Evolutionary conservation across 2,113 vertebrate genomes (phyloP).

Genomic region (Calidris pygmaea): DNA sequence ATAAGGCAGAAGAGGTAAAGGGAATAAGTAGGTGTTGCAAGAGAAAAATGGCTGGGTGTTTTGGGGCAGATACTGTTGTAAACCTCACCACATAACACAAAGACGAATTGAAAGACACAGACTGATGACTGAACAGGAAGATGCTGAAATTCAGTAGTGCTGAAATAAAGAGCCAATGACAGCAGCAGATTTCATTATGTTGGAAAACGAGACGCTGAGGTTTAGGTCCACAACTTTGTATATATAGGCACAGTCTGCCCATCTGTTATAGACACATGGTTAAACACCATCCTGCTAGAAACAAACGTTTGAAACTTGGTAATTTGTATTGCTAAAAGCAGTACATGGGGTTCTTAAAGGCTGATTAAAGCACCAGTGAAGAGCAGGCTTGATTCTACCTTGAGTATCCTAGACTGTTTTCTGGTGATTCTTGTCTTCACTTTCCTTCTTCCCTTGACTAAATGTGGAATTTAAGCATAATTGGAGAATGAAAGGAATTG

Average conservation of each 20-base stretch:
- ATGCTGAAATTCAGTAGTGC: not conserved
- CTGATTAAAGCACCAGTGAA: not conserved
- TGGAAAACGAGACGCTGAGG: not conserved
- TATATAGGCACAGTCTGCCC: not conserved
- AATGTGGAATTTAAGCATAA: not conserved
- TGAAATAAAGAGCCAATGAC: not conserved
- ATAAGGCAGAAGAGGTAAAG: not conserved
- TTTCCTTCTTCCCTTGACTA: not conserved
- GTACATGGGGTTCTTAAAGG: not conserved
- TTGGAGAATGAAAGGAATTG: not conserved
- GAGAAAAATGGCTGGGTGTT: not conserved
- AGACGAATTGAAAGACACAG: not conserved
- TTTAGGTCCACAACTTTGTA: not conserved
- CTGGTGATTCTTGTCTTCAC: not conserved
- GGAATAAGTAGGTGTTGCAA: not conserved
- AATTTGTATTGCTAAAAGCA: not conserved
- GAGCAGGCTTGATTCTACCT: not conserved
- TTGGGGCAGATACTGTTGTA: not conserved
- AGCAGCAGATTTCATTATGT: not conserved
- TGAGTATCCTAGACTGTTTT: not conserved
- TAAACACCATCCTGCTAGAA: not conserved
- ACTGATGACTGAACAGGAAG: not conserved
- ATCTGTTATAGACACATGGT: not conserved
- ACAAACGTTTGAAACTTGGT: not conserved
- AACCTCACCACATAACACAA: not conserved